These are phyloP conservation scores for Rallus limicola DNA, from an alignment of 2,113 vertebrate species.

Conservation along the genomic window DNA sequence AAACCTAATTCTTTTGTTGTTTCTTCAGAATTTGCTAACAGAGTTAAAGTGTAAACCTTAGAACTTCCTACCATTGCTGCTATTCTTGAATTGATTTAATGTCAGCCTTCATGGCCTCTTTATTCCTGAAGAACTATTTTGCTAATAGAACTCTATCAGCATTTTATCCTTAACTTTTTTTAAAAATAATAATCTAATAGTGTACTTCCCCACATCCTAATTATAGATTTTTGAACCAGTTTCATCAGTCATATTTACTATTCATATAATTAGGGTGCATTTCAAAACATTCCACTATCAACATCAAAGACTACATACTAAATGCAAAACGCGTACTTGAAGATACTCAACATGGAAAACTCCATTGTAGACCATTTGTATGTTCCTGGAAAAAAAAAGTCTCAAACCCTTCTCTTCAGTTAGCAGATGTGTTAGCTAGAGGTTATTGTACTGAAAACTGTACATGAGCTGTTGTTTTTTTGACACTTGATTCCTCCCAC, in stretches of 20 bases:
- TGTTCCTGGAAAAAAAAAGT: neutral
- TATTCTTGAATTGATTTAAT: neutral
- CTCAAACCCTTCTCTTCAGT: neutral
- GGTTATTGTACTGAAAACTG: neutral
- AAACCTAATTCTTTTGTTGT: neutral
- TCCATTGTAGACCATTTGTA: neutral
- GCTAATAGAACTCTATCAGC: neutral
- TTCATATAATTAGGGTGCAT: neutral
- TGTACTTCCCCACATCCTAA: neutral
- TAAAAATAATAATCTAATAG: neutral
- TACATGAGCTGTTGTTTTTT: neutral
- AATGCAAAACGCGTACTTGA: neutral
- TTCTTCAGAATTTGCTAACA: slow-evolving; percentile 38
- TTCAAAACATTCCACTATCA: neutral
- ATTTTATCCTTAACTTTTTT: neutral
- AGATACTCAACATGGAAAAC: neutral
- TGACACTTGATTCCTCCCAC: neutral
- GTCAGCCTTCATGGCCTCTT: neutral
- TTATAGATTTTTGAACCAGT: neutral
- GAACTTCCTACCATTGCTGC: neutral
- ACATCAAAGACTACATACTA: neutral
- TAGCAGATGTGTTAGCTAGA: neutral
- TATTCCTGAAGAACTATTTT: neutral
- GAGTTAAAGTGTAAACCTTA: neutral
- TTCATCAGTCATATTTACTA: neutral